Conservation (phyloP, 2,797 vertebrate genomes). For the Sebastes kiyomatsui region DNA sequence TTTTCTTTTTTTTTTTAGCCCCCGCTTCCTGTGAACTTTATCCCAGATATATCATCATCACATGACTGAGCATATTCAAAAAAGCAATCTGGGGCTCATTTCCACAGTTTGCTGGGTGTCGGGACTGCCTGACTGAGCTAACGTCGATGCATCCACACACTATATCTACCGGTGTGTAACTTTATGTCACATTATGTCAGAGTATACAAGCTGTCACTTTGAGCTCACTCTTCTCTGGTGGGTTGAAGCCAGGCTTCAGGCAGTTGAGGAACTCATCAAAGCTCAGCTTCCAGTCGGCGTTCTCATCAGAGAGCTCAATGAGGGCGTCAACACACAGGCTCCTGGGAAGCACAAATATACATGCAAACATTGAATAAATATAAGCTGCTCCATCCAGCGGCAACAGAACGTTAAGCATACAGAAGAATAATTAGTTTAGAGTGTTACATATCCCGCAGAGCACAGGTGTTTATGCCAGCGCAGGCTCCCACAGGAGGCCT, state of each 20-base stretch:
- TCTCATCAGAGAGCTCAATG: slow-evolving; percentile 97
- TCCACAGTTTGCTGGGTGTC: background rate
- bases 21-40: slow-evolving; percentile 66
- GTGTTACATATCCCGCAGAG: background rate
- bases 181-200: background rate
- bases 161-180: background rate
- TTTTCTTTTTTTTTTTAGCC: slow-evolving; percentile 1
- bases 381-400: background rate
- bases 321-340: slow-evolving; percentile 97
- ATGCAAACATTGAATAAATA: slow-evolving; percentile 16
- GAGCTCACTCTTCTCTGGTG: slow-evolving; percentile 95
- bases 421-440: slow-evolving; percentile 6
- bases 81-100: slow-evolving; percentile 10
- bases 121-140: background rate
- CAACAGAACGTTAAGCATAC: background rate
- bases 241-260: slow-evolving; percentile 94
- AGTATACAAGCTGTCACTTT: background rate
- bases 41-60: slow-evolving; percentile 30
- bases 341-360: slow-evolving; percentile 76
- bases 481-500: slow-evolving; percentile 29
- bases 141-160: background rate
- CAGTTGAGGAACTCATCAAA: slow-evolving; percentile 98
- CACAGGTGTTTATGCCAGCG: slow-evolving; percentile 24
- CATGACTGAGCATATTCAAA: slow-evolving; percentile 22
- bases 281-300: slow-evolving; percentile 99